Evolutionary conservation across 2,888 invertebrate species (phyloP).

Genomic region (Temnothorax unifasciatus): DNA sequence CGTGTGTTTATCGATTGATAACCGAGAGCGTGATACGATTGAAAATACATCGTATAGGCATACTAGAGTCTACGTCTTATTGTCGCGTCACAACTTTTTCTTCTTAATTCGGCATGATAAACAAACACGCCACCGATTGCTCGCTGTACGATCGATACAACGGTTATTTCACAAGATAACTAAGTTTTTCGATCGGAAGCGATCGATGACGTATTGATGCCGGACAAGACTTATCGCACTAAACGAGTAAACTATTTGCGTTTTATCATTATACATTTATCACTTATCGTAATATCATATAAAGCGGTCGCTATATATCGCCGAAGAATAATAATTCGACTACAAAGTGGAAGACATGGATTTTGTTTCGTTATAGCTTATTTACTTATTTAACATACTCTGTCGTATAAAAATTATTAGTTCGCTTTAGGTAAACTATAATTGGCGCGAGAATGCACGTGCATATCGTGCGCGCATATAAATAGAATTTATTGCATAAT

Average conservation of each 20-base stretch:
- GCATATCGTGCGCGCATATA: slow-evolving; percentile 74
- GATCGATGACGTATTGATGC: slow-evolving; percentile 18
- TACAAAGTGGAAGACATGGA: slow-evolving; percentile 83
- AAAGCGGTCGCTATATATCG: not conserved
- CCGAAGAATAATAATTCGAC: slow-evolving; percentile 20
- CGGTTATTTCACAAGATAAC: not conserved
- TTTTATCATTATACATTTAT: not conserved
- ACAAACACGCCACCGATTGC: slow-evolving; percentile 52
- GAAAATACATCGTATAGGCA: slow-evolving; percentile 76
- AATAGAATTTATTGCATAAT: slow-evolving; percentile 85
- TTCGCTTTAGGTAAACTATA: slow-evolving; percentile 33
- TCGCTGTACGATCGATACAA: slow-evolving; percentile 14
- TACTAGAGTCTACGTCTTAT: slow-evolving; percentile 84
- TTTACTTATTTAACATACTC: slow-evolving; percentile 45
- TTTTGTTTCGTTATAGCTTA: slow-evolving; percentile 75
- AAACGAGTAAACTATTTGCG: slow-evolving; percentile 16
- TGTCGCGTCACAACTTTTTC: slow-evolving; percentile 85
- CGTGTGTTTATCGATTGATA: slow-evolving; percentile 30
- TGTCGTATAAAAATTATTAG: slow-evolving; percentile 64
- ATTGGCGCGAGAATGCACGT: slow-evolving; percentile 69
- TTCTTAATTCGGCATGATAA: slow-evolving; percentile 71
- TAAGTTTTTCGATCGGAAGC: not conserved
- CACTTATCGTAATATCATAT: not conserved
- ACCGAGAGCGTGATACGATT: slow-evolving; percentile 62
- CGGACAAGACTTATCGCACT: slow-evolving; percentile 27